phyloP scores from a whole-genome alignment of 2,797 vertebrate species.

The Scleropages formosus region DNA sequence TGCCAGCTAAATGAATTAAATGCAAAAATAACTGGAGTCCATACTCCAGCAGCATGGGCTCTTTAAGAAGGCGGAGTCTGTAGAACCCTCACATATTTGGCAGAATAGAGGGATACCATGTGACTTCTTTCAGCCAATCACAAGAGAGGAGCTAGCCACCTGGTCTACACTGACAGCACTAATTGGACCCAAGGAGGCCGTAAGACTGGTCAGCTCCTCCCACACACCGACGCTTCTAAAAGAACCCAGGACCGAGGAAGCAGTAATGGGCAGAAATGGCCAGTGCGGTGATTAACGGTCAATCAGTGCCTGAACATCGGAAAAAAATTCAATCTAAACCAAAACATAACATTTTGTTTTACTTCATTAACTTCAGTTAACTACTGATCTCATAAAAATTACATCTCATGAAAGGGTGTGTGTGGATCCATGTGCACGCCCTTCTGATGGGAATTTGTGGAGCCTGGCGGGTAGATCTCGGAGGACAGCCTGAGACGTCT shows the following conservation, averaged over 20 bases:
- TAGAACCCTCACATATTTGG: background rate
- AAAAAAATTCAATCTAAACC: background rate
- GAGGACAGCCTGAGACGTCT: too few species aligned
- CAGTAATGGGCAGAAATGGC: too few species aligned
- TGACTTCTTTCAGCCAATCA: slow-evolving; percentile 7
- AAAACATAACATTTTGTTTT: background rate
- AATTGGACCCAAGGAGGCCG: background rate
- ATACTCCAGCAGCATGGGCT: background rate
- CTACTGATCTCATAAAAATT: background rate
- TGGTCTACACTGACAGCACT: background rate
- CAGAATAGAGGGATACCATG: background rate
- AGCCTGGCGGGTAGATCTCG: too few species aligned
- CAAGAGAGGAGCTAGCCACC: background rate
- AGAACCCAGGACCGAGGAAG: background rate
- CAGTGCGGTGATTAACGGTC: too few species aligned
- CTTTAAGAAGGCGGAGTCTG: background rate
- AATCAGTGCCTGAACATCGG: background rate
- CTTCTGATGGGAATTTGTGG: too few species aligned
- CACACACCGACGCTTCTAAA: background rate
- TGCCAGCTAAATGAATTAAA: too few species aligned
- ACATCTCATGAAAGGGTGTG: background rate
- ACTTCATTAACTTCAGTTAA: background rate
- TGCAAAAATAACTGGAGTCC: background rate
- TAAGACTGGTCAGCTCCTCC: background rate
- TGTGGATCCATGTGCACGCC: too few species aligned